A percentile compares a stretch with the other conserved stretches of the same genome.
These are phyloP conservation scores for Myiopsitta monachus DNA, from an alignment of 2,113 vertebrate species.

Conservation along the genomic window DNA sequence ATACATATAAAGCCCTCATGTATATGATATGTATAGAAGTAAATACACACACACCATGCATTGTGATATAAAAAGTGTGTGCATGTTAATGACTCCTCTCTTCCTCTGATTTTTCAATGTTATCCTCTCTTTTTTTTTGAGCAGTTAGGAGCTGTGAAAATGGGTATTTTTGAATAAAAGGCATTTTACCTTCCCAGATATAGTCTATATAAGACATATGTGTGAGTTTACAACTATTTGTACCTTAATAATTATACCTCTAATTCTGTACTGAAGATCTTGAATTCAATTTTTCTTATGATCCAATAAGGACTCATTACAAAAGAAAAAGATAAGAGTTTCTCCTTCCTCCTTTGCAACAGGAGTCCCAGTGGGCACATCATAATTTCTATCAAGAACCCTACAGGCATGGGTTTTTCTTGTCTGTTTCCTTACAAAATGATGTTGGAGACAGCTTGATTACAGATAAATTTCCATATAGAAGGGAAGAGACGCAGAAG, in stretches of 20 bases:
- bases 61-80: not conserved
- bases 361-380: not conserved
- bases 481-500: not conserved
- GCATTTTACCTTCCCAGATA: not conserved
- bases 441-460: not conserved
- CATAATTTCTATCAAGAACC: not conserved
- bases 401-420: not conserved
- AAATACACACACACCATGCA: fast-evolving
- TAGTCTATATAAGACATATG: not conserved
- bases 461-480: not conserved
- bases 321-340: not conserved
- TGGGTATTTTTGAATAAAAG: not conserved
- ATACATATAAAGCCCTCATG: not conserved
- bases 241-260: not conserved
- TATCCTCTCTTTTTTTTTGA: not conserved
- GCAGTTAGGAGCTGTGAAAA: not conserved
- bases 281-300: not conserved
- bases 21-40: not conserved
- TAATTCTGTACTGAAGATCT: not conserved
- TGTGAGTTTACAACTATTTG: not conserved
- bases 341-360: not conserved
- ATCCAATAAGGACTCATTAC: not conserved
- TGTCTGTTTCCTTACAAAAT: not conserved
- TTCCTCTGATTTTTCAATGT: not conserved
- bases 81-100: not conserved